A percentile compares a stretch with the other conserved stretches of the same genome.
phyloP scores from a whole-genome alignment of 2,113 vertebrate species.

The Arothron firmamentum region DNA sequence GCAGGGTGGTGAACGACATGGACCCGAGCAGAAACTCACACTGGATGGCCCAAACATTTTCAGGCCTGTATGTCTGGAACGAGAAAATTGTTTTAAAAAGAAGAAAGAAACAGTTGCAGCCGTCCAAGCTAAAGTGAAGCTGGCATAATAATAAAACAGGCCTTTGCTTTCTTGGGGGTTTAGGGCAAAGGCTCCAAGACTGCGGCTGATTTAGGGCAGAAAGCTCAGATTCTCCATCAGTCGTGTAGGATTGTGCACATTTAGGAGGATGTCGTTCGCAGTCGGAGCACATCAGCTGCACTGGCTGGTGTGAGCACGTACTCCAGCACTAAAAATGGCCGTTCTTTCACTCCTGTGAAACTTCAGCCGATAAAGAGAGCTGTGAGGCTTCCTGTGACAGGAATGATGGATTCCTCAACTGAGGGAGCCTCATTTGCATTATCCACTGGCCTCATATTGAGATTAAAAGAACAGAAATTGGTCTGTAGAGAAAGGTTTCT shows the following conservation, averaged over 20 bases:
- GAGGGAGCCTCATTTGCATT: conserved; percentile 21
- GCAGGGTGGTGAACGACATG: conserved; percentile 53
- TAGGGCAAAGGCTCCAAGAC: conserved; percentile 7
- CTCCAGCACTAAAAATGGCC: conserved; percentile 1
- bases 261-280: background rate
- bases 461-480: conserved; percentile 22
- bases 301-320: conserved; percentile 1
- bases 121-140: background rate
- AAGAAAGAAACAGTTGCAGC: background rate
- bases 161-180: conserved; percentile 18
- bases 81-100: conserved; percentile 11
- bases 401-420: conserved; percentile 1
- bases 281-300: conserved; percentile 23
- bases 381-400: conserved; percentile 2
- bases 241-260: background rate
- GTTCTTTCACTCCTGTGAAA: conserved; percentile 9
- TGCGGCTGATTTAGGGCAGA: conserved; percentile 7
- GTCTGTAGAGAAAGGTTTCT: conserved; percentile 1
- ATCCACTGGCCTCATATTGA: conserved; percentile 13
- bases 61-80: conserved; percentile 26
- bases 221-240: conserved; percentile 16
- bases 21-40: conserved; percentile 44
- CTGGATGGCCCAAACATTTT: conserved; percentile 48
- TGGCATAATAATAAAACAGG: conserved; percentile 11
- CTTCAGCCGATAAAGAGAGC: background rate